These are phyloP conservation scores for Urophycis tenuis DNA, from an alignment of 2,797 vertebrate genomes.

Conservation along the genomic window DNA sequence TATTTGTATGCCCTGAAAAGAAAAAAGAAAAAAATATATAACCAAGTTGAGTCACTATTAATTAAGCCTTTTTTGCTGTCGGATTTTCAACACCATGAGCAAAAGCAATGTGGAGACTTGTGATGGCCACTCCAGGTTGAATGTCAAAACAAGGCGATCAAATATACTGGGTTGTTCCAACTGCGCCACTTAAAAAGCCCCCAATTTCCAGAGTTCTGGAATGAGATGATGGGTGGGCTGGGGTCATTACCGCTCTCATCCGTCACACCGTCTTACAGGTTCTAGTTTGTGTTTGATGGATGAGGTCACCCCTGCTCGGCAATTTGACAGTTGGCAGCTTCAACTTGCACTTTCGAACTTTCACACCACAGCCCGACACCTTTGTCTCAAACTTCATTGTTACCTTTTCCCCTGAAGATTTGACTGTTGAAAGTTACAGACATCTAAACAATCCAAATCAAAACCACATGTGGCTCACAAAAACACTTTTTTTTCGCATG, in stretches of 20 bases:
- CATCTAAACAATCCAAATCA: background rate
- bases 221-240: background rate
- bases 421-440: background rate
- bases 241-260: conserved; percentile 18
- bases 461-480: background rate
- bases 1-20: background rate
- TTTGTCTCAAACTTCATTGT: background rate
- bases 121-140: background rate
- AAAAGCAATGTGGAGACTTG: background rate
- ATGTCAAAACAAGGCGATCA: background rate
- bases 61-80: background rate
- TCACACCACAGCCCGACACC: background rate
- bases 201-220: background rate
- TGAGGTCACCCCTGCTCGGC: background rate
- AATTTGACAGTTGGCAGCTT: background rate
- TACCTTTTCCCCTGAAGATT: background rate
- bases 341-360: background rate
- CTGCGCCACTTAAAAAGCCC: background rate
- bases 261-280: conserved; percentile 19
- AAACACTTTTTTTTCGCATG: background rate
- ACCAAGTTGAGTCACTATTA: background rate
- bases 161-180: background rate
- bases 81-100: background rate
- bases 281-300: conserved; percentile 24
- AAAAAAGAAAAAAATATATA: background rate